These are phyloP conservation scores for Pissodes strobi DNA, from an alignment of 1,140 invertebrate species.

Conservation along the genomic window DNA sequence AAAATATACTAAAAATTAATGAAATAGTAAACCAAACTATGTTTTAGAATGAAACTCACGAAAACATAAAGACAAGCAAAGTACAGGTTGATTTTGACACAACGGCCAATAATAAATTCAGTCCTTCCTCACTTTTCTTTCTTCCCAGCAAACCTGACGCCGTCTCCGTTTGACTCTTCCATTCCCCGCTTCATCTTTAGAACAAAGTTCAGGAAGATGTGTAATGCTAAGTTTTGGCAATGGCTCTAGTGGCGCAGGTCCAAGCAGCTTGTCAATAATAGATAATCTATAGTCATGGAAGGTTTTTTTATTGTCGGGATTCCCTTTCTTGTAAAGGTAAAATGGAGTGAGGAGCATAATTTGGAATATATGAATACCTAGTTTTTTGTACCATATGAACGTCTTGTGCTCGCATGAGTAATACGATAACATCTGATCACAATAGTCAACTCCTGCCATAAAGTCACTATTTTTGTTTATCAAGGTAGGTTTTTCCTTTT, in stretches of 20 bases:
- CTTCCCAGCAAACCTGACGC: constrained; percentile 23
- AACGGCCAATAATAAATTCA: constrained; percentile 26
- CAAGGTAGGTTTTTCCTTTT: constrained; percentile 13
- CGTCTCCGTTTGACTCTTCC: constrained; percentile 8
- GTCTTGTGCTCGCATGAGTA: no score
- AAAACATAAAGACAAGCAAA: constrained; percentile 24
- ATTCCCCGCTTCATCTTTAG: constrained; percentile 11
- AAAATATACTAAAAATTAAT: no score
- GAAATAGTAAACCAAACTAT: no score
- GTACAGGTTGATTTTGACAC: constrained; percentile 24
- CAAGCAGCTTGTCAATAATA: constrained; percentile 11
- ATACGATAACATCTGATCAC: constrained; percentile 34
- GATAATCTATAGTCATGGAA: constrained; percentile 13
- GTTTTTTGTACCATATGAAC: no score
- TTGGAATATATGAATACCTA: no score
- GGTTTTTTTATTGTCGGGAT: constrained; percentile 3
- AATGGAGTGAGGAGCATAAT: constrained; percentile 32
- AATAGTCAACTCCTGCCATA: constrained; percentile 25
- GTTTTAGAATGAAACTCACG: not conserved
- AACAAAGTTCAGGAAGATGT: constrained; percentile 19
- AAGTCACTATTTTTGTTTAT: constrained; percentile 31
- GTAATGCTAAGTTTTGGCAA: constrained; percentile 6
- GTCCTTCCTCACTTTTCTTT: constrained; percentile 1
- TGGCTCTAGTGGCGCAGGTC: not conserved
- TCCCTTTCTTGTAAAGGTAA: constrained; percentile 11